Percentiles rank a stretch among this genome's conserved stretches.
Conservation (phyloP, 2,888 invertebrate genomes). For the Drosophila kambysellisi region DNA sequence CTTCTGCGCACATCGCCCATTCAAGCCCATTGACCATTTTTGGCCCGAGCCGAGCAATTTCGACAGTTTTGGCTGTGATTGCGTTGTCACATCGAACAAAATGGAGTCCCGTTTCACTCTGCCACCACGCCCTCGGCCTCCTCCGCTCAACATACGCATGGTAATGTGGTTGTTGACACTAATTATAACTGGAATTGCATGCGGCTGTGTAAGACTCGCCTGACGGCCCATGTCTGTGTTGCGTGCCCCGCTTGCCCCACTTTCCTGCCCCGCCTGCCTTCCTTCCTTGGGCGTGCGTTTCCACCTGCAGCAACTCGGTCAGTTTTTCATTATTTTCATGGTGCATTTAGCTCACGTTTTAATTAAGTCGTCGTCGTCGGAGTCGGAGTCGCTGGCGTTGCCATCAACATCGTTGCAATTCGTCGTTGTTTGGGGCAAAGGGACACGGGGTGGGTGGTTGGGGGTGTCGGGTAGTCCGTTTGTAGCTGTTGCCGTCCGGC, state of each 20-base stretch:
- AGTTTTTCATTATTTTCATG: slow-evolving; percentile 81
- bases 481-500: slow-evolving; percentile 32
- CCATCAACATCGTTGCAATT: slow-evolving; percentile 26
- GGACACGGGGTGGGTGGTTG: background rate
- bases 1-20: slow-evolving; percentile 19
- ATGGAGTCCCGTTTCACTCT: slow-evolving; percentile 19
- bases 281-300: slow-evolving; percentile 44
- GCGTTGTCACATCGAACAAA: slow-evolving; percentile 44
- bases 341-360: slow-evolving; percentile 81
- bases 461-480: slow-evolving; percentile 15
- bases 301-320: slow-evolving; percentile 67
- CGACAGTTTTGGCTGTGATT: slow-evolving; percentile 75
- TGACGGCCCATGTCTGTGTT: slow-evolving; percentile 15
- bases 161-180: slow-evolving; percentile 81
- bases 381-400: slow-evolving; percentile 44
- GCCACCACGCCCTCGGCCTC: slow-evolving; percentile 18
- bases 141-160: slow-evolving; percentile 37
- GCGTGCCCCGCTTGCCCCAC: slow-evolving; percentile 4
- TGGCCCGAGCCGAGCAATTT: slow-evolving; percentile 48
- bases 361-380: slow-evolving; percentile 77
- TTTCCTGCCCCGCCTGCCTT: background rate
- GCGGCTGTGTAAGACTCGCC: slow-evolving; percentile 38
- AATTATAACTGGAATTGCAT: slow-evolving; percentile 79
- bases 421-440: slow-evolving; percentile 26
- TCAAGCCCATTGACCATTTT: slow-evolving; percentile 37